A percentile compares a stretch with the other conserved stretches of the same genome.
Evolutionary conservation across 2,113 vertebrate species (phyloP).

Genomic region (Tonatia bakeri): DNA sequence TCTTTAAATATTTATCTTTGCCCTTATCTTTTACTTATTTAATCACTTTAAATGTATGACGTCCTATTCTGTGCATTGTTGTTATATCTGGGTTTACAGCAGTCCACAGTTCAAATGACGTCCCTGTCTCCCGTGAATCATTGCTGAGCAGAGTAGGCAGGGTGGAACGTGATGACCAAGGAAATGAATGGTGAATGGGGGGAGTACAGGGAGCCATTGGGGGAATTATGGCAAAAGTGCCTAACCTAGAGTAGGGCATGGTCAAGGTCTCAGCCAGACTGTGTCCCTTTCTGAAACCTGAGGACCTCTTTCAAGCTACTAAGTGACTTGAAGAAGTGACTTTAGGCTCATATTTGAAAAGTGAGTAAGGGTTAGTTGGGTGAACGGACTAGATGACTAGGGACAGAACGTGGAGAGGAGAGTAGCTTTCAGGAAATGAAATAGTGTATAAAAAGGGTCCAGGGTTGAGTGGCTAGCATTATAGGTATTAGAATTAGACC

Average conservation of each 20-base stretch:
- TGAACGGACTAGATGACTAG: neutral
- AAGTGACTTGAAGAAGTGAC: neutral
- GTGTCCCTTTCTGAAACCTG: neutral
- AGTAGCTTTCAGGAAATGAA: neutral
- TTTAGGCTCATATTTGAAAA: neutral
- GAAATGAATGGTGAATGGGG: neutral
- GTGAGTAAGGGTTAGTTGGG: neutral
- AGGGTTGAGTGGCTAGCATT: neutral
- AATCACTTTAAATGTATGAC: neutral
- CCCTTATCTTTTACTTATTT: neutral
- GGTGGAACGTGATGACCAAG: neutral
- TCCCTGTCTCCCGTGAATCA: neutral
- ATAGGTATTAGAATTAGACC: neutral
- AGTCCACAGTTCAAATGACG: neutral
- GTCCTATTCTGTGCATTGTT: neutral
- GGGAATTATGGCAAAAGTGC: accelerated
- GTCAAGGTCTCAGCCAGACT: neutral
- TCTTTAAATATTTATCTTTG: neutral
- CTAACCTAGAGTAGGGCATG: neutral
- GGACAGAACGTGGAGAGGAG: neutral
- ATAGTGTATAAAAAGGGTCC: neutral
- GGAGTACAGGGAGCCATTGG: accelerated
- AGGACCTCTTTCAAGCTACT: neutral
- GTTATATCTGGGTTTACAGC: neutral
- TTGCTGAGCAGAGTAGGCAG: neutral